Percentiles rank a stretch among this genome's conserved stretches.
Evolutionary conservation across 2,888 invertebrate genomes (phyloP).

Genomic region (Ennomos erosarius): DNA sequence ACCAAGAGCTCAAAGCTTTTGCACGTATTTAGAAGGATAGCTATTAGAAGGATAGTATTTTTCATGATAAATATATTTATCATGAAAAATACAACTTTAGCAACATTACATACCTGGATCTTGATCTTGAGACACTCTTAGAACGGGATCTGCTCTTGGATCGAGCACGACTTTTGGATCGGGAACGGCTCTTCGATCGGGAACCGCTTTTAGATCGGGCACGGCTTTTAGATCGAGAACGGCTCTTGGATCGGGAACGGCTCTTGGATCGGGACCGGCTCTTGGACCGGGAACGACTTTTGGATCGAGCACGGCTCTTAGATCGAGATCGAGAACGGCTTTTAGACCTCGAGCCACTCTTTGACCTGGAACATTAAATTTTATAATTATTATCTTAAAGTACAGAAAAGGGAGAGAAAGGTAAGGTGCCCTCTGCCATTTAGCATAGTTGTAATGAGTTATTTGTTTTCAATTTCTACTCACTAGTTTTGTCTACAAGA

Average conservation of each 20-base stretch:
- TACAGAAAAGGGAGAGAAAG: too few species aligned
- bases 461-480: too few species aligned
- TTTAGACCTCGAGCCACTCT: constrained; percentile 38
- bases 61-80: too few species aligned
- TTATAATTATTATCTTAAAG: too few species aligned
- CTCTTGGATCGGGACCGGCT: constrained; percentile 47
- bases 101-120: constrained; percentile 55
- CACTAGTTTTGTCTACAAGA: too few species aligned
- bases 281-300: constrained; percentile 54
- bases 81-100: too few species aligned
- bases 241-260: constrained; percentile 49
- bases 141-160: constrained; percentile 56
- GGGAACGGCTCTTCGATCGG: constrained; percentile 59
- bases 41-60: too few species aligned
- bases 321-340: constrained; percentile 56
- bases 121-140: constrained; percentile 51
- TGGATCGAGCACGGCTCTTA: constrained; percentile 49
- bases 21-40: too few species aligned
- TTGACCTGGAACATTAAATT: constrained; percentile 38
- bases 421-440: too few species aligned
- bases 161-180: constrained; percentile 58
- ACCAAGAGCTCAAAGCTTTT: too few species aligned
- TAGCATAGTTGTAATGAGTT: too few species aligned
- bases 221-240: constrained; percentile 67
- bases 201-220: constrained; percentile 59